Conservation (phyloP, 2,797 vertebrate genomes). For the Serranus cabrilla region DNA sequence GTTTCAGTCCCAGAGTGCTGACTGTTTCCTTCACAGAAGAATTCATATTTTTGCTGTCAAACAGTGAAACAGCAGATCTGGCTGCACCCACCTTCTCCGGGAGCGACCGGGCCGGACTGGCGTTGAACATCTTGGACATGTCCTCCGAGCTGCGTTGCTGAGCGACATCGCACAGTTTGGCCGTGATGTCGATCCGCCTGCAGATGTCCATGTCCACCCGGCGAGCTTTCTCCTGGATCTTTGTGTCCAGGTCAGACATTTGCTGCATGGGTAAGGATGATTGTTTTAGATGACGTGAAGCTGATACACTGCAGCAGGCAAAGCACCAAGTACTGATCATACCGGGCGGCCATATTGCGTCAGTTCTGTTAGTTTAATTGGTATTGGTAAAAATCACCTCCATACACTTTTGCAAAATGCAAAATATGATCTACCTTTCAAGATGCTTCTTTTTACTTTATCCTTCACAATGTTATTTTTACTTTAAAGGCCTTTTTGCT, state of each 20-base stretch:
- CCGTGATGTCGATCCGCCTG: constrained; percentile 98
- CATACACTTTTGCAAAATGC: too few relatives aligned
- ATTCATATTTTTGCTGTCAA: constrained; percentile 46
- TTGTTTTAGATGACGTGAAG: neutral
- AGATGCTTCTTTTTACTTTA: too few relatives aligned
- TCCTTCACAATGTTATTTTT: too few relatives aligned
- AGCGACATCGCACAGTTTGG: constrained; percentile 98
- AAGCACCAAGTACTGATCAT: neutral
- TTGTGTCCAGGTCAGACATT: constrained; percentile 98
- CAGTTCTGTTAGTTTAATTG: neutral
- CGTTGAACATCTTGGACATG: constrained; percentile 97
- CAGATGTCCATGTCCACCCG: constrained; percentile 99
- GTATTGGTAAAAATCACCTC: neutral
- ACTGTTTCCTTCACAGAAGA: constrained; percentile 44
- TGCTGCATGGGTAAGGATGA: constrained; percentile 86
- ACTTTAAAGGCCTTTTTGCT: neutral
- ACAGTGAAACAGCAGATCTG: constrained; percentile 13
- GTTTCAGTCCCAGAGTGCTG: constrained; percentile 55
- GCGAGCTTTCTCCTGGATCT: constrained; percentile 99
- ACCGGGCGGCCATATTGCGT: neutral
- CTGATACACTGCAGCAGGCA: neutral
- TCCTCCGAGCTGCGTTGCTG: constrained; percentile 99
- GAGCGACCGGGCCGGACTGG: constrained; percentile 86
- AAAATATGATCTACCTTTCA: too few relatives aligned
- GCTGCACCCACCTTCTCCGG: constrained; percentile 76